phyloP scores from a whole-genome alignment of 2,797 vertebrate species.

The Esox masquinongy region DNA sequence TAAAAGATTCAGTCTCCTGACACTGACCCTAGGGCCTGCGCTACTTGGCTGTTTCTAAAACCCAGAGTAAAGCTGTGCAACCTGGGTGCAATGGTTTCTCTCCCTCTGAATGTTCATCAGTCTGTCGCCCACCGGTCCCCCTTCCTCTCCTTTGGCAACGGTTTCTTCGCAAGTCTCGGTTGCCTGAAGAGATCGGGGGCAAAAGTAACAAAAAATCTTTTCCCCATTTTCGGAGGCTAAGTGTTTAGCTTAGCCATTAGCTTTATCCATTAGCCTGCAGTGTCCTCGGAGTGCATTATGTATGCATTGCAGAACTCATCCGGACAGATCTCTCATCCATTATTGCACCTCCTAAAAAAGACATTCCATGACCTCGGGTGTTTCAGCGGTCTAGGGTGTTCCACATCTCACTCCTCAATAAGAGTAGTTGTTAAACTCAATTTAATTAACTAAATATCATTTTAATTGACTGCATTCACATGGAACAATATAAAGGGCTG shows the following conservation, averaged over 20 bases:
- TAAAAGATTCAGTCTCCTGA: background rate
- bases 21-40: background rate
- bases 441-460: background rate
- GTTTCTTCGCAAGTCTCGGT: background rate
- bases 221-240: background rate
- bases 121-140: background rate
- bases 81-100: background rate
- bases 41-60: conserved; percentile 4
- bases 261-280: background rate
- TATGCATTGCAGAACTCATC: background rate
- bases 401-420: background rate
- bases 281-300: background rate
- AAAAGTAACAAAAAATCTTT: background rate
- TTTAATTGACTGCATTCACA: background rate
- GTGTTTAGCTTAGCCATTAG: background rate
- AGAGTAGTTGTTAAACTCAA: background rate
- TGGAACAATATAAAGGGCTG: background rate
- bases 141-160: background rate
- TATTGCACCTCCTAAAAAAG: background rate
- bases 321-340: background rate
- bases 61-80: background rate
- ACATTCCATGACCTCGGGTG: too few relatives aligned
- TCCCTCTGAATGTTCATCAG: background rate
- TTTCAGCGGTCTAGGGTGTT: background rate
- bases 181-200: background rate